These are phyloP conservation scores for Liasis olivaceus DNA, from an alignment of 2,797 vertebrate genomes.

Conservation along the genomic window DNA sequence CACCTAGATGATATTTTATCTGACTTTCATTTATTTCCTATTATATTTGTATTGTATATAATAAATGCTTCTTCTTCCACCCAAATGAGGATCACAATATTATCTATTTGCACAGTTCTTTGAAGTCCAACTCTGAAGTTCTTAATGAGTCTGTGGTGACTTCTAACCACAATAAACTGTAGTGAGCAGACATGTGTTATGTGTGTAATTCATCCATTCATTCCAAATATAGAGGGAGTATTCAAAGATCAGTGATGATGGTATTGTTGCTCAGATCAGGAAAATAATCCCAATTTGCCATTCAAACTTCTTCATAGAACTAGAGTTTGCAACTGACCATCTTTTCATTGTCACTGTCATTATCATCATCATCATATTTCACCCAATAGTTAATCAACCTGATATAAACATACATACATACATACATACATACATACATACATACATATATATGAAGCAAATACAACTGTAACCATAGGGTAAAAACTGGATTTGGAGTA, in stretches of 20 bases:
- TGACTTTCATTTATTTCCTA: background rate
- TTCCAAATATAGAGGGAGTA: background rate
- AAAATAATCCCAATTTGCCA: background rate
- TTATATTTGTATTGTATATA: background rate
- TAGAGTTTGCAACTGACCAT: background rate
- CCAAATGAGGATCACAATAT: background rate
- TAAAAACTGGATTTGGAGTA: background rate
- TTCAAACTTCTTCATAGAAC: background rate
- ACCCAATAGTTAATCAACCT: background rate
- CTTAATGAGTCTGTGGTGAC: background rate
- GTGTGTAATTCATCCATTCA: background rate
- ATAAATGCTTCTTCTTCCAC: background rate
- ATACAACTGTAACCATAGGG: background rate
- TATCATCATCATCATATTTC: background rate
- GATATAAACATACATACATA: background rate
- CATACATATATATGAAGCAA: background rate
- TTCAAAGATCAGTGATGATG: background rate
- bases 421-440: too few relatives aligned
- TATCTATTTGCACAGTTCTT: background rate
- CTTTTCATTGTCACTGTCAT: background rate
- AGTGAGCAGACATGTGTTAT: background rate
- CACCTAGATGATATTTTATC: background rate
- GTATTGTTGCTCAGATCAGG: background rate
- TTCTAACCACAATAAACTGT: background rate
- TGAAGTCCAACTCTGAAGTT: background rate